Percentiles rank a stretch among this genome's conserved stretches.
These are phyloP conservation scores for Tauraco hartlaubi DNA, from an alignment of 2,797 vertebrate species.

Conservation along the genomic window DNA sequence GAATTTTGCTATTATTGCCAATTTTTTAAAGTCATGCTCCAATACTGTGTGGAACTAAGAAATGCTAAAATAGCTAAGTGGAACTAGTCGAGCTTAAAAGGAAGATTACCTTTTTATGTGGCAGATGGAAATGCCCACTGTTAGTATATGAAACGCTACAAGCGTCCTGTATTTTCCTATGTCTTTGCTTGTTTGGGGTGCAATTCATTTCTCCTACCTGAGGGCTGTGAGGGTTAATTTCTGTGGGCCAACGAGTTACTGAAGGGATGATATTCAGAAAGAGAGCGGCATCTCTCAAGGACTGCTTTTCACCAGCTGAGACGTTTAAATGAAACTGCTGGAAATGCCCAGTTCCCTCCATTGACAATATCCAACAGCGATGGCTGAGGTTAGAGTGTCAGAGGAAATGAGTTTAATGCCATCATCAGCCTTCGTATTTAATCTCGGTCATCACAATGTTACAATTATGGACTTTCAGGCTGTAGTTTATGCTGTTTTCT, in stretches of 20 bases:
- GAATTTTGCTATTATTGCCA: not conserved
- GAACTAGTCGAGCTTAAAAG: not conserved
- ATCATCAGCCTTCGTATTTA: not conserved
- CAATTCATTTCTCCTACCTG: not conserved
- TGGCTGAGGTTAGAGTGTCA: not conserved
- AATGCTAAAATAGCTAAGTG: not conserved
- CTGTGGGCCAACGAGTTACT: not conserved
- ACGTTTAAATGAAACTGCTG: not conserved
- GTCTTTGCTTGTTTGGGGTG: not conserved
- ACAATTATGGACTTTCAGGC: not conserved
- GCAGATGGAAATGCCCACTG: not conserved
- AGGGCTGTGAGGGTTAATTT: not conserved
- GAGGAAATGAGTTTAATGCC: not conserved
- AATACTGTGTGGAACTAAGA: not conserved
- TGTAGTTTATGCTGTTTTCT: not conserved
- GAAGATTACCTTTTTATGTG: not conserved
- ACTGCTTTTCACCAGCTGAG: not conserved
- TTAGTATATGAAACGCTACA: not conserved
- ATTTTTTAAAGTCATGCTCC: not conserved
- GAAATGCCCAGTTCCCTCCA: not conserved
- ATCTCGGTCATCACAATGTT: not conserved
- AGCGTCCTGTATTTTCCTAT: not conserved
- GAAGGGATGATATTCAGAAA: not conserved
- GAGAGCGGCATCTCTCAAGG: not conserved
- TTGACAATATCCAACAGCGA: not conserved